Conservation (phyloP, 2,113 vertebrate species). For the Phyllopteryx taeniolatus region DNA sequence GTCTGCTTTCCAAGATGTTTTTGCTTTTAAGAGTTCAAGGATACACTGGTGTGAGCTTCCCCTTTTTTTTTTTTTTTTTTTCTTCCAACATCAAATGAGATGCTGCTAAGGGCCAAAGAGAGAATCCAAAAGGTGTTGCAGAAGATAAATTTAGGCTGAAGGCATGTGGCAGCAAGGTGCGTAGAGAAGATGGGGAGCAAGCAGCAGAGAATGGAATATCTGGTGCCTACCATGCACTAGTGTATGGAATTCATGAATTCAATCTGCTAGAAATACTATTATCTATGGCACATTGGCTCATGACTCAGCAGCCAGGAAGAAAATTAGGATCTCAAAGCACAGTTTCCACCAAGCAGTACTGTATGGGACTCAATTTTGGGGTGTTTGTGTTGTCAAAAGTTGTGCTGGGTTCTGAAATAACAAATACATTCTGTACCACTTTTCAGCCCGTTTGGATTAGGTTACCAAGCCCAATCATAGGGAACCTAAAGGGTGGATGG, state of each 20-base stretch:
- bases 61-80: constrained; percentile 10
- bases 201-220: constrained; percentile 41
- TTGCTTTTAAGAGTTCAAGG: constrained; percentile 25
- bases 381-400: not conserved
- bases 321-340: not conserved
- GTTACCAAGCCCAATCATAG: not conserved
- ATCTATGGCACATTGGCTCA: constrained; percentile 29
- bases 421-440: not conserved
- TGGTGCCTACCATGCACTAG: constrained; percentile 29
- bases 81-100: not conserved
- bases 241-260: constrained; percentile 48
- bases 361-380: not conserved
- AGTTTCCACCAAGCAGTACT: not conserved
- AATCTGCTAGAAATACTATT: constrained; percentile 41
- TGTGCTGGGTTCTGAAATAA: not conserved
- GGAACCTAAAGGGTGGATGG: not conserved
- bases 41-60: constrained; percentile 1
- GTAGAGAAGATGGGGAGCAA: constrained; percentile 30
- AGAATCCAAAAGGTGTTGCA: constrained; percentile 18
- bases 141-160: constrained; percentile 5
- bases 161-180: constrained; percentile 36
- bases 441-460: not conserved
- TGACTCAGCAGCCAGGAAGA: constrained; percentile 27
- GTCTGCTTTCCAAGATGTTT: constrained; percentile 7
- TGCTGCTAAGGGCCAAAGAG: constrained; percentile 9